Base-by-base conservation (phyloP, 1,140 invertebrate species). In the Psilanteris sp. region DNA sequence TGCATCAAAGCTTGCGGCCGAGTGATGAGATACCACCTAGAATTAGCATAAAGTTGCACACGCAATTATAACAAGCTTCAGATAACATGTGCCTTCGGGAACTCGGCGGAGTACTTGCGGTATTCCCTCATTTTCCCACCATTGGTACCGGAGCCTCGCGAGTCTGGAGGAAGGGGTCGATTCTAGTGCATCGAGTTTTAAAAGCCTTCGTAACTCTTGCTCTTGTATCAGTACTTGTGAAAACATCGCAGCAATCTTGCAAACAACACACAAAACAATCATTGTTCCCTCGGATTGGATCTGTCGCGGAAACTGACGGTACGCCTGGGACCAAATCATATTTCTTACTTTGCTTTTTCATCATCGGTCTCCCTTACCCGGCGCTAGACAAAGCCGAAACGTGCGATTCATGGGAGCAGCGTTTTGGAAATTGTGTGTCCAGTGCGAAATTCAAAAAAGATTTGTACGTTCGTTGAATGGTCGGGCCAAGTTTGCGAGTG, bases 131-230 rank as follows among this genome's bases (percentile, higher is more conserved):
- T 75, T 75, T 75, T 75, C 62, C 72, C 72, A 67, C 62, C 62
- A 62, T 14, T 11, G 26, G n/a, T 9, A 36, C 3, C 26, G 20
- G 31, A 55, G 48, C 11, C 41, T 50, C 41, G 18, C 18, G 62
- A 32, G 46, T 9, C 34, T 29, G 31, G 39, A 32, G 72, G 54
- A 43, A 62, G 64, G 64, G 72, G 50, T 14, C 55, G 55, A 26
- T 48, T 32, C 29, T 52, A 50, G 55, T 68, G 72, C 54, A 74
- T 27, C 39, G 62, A 74, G 54, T 74, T 74, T 74, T 74, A 74
- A 74, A 74, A 74, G 71, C 71, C 71, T 74, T 74, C 48, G 71
- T 62, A 62, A 48, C 71, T 67, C 37, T 62, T 67, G 55, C 48
- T 74, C 62, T 74, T 43, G 62, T 31, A 67, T 22, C 62, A 74